Evolutionary conservation across 1,140 invertebrate species (phyloP).

Genomic region (Drosophila sturtevanti): DNA sequence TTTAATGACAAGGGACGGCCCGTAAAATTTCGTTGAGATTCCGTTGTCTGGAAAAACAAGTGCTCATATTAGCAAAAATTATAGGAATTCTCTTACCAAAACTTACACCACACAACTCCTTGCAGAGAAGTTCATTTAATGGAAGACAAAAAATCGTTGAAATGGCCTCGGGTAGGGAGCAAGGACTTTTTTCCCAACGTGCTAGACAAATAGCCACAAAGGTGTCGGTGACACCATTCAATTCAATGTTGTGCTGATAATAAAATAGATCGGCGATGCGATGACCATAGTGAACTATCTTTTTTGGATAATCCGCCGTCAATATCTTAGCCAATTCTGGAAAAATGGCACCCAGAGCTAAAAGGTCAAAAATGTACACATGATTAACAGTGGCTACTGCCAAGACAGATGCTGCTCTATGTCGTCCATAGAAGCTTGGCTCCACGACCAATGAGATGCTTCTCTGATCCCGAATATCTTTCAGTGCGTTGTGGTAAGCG

Average conservation of each 20-base stretch:
- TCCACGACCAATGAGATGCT: conserved; percentile 51
- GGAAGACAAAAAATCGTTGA: conserved; percentile 28
- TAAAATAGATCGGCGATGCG: conserved; percentile 44
- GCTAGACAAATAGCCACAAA: conserved; percentile 49
- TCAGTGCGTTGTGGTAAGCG: conserved; percentile 38
- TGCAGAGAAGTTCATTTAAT: conserved; percentile 31
- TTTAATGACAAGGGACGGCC: conserved; percentile 31
- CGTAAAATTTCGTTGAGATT: conserved; percentile 36
- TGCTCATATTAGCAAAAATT: neutral
- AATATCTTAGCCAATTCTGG: conserved; percentile 34
- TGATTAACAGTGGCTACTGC: conserved; percentile 48
- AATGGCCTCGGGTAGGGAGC: conserved; percentile 43
- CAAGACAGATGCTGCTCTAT: conserved; percentile 34
- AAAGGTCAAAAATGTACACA: conserved; percentile 52
- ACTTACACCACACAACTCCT: conserved; percentile 33
- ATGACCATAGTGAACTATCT: conserved; percentile 60
- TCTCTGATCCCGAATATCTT: conserved; percentile 42
- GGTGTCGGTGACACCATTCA: conserved; percentile 49
- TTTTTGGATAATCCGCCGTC: conserved; percentile 35
- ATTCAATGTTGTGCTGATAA: conserved; percentile 26
- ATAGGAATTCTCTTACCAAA: neutral
- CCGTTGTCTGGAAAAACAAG: conserved; percentile 13
- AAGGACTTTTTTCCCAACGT: conserved; percentile 14
- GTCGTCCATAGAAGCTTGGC: conserved; percentile 58
- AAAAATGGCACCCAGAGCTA: conserved; percentile 42